Percentiles rank a stretch among this genome's conserved stretches.
Conservation (phyloP, 1,140 invertebrate genomes). For the Ceratina calcarata region DNA sequence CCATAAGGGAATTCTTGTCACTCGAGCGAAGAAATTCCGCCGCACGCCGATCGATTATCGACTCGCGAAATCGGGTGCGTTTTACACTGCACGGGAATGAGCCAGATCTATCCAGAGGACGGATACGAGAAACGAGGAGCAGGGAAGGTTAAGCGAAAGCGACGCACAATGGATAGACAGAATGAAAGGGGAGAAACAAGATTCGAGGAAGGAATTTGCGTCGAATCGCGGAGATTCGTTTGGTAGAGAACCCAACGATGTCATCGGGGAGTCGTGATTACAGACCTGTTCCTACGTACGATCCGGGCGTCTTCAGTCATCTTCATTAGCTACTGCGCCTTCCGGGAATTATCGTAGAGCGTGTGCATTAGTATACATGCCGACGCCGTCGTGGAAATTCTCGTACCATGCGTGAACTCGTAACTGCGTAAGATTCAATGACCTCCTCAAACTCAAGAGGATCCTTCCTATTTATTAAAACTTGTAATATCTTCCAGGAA, state of each 20-base stretch:
- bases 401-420: neutral
- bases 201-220: neutral
- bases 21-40: constrained; percentile 40
- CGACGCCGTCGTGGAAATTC: constrained; percentile 7
- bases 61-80: neutral
- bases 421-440: neutral
- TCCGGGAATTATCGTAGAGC: neutral
- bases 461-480: neutral
- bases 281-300: neutral
- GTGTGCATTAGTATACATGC: constrained; percentile 17
- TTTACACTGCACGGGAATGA: neutral
- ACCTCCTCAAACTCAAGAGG: neutral
- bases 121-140: no score
- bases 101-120: neutral
- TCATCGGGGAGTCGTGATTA: constrained; percentile 4
- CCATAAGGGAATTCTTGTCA: constrained; percentile 52
- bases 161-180: no score
- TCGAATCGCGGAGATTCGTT: neutral
- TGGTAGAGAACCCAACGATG: neutral
- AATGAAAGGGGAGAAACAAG: no score
- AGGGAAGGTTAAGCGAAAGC: no score
- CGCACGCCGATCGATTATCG: constrained; percentile 31
- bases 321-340: constrained; percentile 28
- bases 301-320: constrained; percentile 21
- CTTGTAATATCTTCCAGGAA: no score